Evolutionary conservation across 2,113 vertebrate genomes (phyloP).

Genomic region (Setophaga petechia): DNA sequence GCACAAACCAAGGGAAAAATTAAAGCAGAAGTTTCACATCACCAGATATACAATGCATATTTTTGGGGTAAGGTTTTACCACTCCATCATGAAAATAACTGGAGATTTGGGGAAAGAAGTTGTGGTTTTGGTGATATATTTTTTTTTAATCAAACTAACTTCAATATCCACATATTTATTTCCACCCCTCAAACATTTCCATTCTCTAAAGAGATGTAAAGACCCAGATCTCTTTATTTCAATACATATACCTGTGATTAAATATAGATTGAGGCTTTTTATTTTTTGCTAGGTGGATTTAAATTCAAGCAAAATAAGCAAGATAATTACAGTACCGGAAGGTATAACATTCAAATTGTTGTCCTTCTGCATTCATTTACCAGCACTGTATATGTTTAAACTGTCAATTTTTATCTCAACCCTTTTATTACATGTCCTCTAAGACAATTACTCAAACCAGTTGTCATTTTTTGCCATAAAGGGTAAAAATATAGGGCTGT

Average conservation of each 20-base stretch:
- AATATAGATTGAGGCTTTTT: background rate
- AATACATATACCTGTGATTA: background rate
- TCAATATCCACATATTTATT: background rate
- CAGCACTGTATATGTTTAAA: background rate
- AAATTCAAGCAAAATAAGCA: background rate
- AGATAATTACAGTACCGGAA: background rate
- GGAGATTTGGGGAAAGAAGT: background rate
- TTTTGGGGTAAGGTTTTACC: fast-evolving
- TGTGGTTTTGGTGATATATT: background rate
- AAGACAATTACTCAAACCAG: background rate
- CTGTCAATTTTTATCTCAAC: background rate
- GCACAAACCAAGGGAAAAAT: background rate
- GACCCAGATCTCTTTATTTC: background rate
- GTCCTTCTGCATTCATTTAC: background rate
- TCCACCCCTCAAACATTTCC: background rate
- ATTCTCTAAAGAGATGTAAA: background rate
- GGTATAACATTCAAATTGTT: background rate
- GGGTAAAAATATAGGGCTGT: background rate
- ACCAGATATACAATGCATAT: fast-evolving
- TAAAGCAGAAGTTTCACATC: background rate
- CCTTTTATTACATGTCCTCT: background rate
- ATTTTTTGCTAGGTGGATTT: background rate
- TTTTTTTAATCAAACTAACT: background rate
- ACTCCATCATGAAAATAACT: background rate
- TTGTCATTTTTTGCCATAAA: background rate